Base-by-base conservation (phyloP, 2,888 invertebrate species). In the Drosophila kuntzei region DNA sequence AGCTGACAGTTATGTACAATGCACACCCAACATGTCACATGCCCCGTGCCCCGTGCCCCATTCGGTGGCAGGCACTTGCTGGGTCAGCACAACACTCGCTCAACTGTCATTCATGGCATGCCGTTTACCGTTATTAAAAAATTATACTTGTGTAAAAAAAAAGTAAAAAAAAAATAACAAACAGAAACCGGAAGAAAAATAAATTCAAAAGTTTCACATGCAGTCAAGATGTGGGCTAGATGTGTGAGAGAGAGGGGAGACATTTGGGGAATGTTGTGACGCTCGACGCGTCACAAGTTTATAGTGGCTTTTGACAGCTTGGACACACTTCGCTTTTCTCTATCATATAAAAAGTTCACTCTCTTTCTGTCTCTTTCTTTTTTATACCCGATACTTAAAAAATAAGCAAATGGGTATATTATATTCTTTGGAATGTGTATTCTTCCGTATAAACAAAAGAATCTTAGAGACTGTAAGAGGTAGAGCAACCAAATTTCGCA, bases 231-330 rank as follows among this genome's bases (percentile, higher is more conserved):
- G 34, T 60, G 43, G 25, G 44, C 41, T 6, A 11, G n/a, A 20
- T 3, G 3, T 32, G 46, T 20, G 6, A 4, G 22, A 14, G 57
- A 43, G 25, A 36, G 34, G 57, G 22, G 62, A 36, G 22, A 50
- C 77, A 65, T 73, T 83, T 70, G 77, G 80, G 87, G 71, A 86
- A 74, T 80, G 76, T 77, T 80, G 74, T 76, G 78, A 83, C 77
- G 80, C 77, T 82, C 82, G 83, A 89, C 83, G 87, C 84, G 83
- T 90, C 89, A 90, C 87, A 90, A 91, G 88, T 91, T 90, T 90
- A 84, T 90, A 89, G 91, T 91, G 91, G 90, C 90, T 90, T 91
- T 85, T 91, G 90, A 91, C 90, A 91, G 89, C 80, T 80, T 76
- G 90, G 88, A 89, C 91, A 90, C 85, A 89, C 87, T 89, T 83